phyloP scores from a whole-genome alignment of 2,797 vertebrate genomes.

The Notoglanidium macrostoma region DNA sequence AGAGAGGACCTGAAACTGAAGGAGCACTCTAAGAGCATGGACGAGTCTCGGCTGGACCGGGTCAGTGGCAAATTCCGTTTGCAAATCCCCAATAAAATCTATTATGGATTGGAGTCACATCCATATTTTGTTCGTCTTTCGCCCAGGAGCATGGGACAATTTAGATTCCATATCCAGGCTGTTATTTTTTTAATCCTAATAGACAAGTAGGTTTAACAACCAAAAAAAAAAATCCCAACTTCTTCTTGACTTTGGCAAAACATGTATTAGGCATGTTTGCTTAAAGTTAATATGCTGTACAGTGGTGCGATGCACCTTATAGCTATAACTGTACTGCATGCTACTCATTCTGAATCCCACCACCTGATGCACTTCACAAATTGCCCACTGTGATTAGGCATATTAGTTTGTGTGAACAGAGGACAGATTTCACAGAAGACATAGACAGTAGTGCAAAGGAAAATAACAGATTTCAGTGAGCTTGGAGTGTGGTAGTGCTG shows the following conservation, averaged over 20 bases:
- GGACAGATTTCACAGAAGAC: background rate
- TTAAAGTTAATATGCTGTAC: background rate
- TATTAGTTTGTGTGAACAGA: background rate
- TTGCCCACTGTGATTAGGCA: background rate
- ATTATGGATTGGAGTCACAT: background rate
- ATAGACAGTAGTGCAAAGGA: background rate
- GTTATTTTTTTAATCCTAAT: background rate
- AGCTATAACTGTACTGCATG: background rate
- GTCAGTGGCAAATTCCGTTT: slow-evolving; percentile 69
- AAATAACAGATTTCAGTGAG: background rate
- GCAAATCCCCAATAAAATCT: background rate
- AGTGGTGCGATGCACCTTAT: background rate
- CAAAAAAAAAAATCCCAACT: background rate
- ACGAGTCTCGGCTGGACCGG: slow-evolving; percentile 94
- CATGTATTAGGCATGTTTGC: background rate
- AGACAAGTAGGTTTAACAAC: background rate
- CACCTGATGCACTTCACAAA: background rate
- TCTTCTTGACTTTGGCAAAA: background rate
- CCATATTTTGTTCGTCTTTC: background rate
- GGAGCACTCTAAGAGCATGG: slow-evolving; percentile 98
- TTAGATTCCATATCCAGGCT: background rate
- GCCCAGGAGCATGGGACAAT: background rate
- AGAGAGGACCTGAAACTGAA: slow-evolving; percentile 92
- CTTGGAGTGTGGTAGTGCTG: background rate
- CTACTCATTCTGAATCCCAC: background rate